phyloP scores from a whole-genome alignment of 2,888 invertebrate genomes.

The Cremastinae sp. region DNA sequence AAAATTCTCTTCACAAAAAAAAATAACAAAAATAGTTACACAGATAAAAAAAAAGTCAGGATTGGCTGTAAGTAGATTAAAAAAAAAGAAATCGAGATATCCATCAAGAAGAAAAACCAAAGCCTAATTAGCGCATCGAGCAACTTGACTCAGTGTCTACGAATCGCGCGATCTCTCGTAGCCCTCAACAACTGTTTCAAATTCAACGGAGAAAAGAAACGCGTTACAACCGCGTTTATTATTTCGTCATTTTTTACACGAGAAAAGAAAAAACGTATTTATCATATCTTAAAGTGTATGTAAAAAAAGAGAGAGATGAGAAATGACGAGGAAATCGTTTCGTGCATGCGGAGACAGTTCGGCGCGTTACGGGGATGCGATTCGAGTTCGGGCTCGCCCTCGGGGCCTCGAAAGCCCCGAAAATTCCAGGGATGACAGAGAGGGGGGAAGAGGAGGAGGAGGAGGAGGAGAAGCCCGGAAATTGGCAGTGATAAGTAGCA shows the following conservation, averaged over 20 bases:
- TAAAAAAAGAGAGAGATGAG: not conserved
- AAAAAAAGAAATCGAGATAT: no score
- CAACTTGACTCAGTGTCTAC: no score
- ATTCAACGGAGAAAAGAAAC: not conserved
- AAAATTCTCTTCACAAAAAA: no score
- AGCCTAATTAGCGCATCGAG: no score
- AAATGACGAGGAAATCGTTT: constrained; percentile 8
- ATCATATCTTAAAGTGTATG: constrained; percentile 6
- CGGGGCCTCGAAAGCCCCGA: constrained; percentile 31
- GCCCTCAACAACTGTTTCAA: no score
- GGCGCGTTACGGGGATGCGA: constrained; percentile 72
- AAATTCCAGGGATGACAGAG: not conserved
- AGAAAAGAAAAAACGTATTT: constrained; percentile 33
- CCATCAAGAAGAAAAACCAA: no score
- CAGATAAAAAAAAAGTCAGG: no score
- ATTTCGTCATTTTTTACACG: constrained; percentile 37
- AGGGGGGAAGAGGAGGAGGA: constrained; percentile 10
- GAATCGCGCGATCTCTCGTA: no score
- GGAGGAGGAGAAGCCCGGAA: not conserved
- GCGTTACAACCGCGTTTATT: not conserved
- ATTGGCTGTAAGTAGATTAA: no score
- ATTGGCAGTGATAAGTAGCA: constrained; percentile 3
- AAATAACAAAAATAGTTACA: no score
- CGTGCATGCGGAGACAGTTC: constrained; percentile 68
- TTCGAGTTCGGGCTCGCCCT: constrained; percentile 40